Base-by-base conservation (phyloP, 2,113 vertebrate genomes). In the Perca flavescens region DNA sequence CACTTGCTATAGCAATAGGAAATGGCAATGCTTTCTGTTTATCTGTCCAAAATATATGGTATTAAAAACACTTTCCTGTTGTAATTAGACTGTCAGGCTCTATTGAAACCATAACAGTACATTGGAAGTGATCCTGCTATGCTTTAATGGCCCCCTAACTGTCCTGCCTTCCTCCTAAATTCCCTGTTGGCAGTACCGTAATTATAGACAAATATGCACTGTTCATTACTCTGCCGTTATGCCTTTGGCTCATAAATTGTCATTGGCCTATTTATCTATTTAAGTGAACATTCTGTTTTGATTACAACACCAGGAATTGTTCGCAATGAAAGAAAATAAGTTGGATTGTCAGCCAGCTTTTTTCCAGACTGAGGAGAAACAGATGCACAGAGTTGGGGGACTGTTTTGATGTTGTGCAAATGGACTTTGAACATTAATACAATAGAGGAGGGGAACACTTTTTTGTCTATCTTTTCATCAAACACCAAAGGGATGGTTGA, bases 121-220 rank as follows among this genome's bases (percentile, higher is more conserved):
- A 84, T 72, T 84, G 70, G 85, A 90, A 79, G 60, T 85, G 84
- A 85, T 92, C 83, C 72, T 76, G 69, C 88, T 87, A 64, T 76
- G 86, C 75, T 85, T 87, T 92, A 91, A 89, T 88, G 67, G 57
- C 83, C 74, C 84, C 86, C 83, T 82, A 46, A 25, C 76, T 83
- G 73, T 73, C 84, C 78, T 78, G 67, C 77, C 72, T 73, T 66
- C 84, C 89, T 82, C 57, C 61, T 58, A 40, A 80, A 90, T 80
- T 87, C 86, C 89, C 90, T 82, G 71, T 81, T 74, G 93, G 89
- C 87, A 81, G 69, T 86, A 85, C 77, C 49, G 74, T 92, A 93
- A 95, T 94, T 93, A 90, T 75, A 80, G 88, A 90, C 90, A 94
- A 92, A 92, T 94, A 89, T 88, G 72, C 90, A 80, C 74, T 80